Percentiles rank a stretch among this genome's conserved stretches.
Evolutionary conservation across 2,113 vertebrate genomes (phyloP).

Genomic region (Pungitius pungitius): DNA sequence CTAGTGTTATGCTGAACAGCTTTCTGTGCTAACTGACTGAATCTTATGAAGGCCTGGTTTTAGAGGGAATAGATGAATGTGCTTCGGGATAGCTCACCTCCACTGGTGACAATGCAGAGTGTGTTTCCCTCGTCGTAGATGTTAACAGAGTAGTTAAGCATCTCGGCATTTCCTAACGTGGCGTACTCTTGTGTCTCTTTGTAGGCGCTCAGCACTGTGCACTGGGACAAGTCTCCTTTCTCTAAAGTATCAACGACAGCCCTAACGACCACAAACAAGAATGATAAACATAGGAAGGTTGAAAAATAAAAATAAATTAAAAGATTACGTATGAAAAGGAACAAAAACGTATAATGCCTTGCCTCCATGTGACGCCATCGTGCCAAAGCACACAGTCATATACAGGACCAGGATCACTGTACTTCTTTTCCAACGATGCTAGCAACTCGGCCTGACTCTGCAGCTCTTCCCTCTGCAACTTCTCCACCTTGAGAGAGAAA

Average conservation of each 20-base stretch:
- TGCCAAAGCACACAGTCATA: slow-evolving; percentile 97
- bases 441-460: slow-evolving; percentile 93
- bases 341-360: slow-evolving; percentile 4
- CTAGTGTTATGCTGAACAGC: neutral
- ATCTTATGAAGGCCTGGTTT: neutral
- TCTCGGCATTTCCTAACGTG: slow-evolving; percentile 92
- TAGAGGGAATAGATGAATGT: too few relatives aligned
- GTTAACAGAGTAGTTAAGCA: slow-evolving; percentile 97
- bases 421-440: slow-evolving; percentile 96
- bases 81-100: slow-evolving; percentile 81
- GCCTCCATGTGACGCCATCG: slow-evolving; percentile 93
- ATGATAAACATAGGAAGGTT: neutral
- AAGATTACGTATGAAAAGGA: neutral
- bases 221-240: slow-evolving; percentile 86
- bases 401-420: slow-evolving; percentile 95
- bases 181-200: slow-evolving; percentile 91
- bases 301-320: too few relatives aligned
- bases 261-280: slow-evolving; percentile 75
- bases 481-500: slow-evolving; percentile 82
- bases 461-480: slow-evolving; percentile 93
- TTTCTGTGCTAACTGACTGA: neutral
- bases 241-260: slow-evolving; percentile 94
- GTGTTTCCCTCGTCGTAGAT: slow-evolving; percentile 97
- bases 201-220: slow-evolving; percentile 89
- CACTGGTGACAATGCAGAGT: slow-evolving; percentile 96